A percentile compares a stretch with the other conserved stretches of the same genome.
phyloP scores from a whole-genome alignment of 2,113 vertebrate species.

The Nyctibius bracteatus region DNA sequence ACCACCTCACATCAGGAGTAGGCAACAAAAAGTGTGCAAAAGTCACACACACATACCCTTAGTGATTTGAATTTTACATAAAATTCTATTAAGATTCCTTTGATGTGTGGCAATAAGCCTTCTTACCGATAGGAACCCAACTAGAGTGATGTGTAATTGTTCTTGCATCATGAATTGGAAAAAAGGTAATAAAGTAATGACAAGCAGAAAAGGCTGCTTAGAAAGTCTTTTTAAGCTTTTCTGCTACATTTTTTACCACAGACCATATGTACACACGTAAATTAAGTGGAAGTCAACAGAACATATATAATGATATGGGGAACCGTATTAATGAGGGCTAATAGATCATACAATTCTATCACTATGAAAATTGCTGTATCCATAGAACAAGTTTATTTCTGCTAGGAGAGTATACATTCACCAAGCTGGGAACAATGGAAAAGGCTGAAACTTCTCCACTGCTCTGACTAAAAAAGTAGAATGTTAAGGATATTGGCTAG shows the following conservation, averaged over 20 bases:
- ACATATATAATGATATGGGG: neutral
- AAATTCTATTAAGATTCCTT: neutral
- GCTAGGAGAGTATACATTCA: neutral
- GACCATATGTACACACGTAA: neutral
- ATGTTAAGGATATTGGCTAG: neutral
- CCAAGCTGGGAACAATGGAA: neutral
- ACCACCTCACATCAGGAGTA: neutral
- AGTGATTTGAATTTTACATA: neutral
- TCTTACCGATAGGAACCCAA: neutral
- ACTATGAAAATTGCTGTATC: neutral
- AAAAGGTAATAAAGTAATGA: neutral
- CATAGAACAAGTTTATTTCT: neutral
- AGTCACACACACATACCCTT: accelerated
- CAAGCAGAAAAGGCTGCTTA: neutral
- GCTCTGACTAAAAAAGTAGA: neutral
- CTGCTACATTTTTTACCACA: neutral
- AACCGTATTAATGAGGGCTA: neutral
- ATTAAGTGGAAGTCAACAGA: neutral
- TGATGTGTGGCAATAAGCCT: neutral
- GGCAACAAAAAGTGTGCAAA: neutral
- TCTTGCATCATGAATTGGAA: neutral
- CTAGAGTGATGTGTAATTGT: neutral
- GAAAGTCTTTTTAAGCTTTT: neutral
- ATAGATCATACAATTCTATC: neutral
- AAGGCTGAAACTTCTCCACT: neutral